These are phyloP conservation scores for Ctenodactylus gundi DNA, from an alignment of 2,113 vertebrate genomes.

Conservation along the genomic window DNA sequence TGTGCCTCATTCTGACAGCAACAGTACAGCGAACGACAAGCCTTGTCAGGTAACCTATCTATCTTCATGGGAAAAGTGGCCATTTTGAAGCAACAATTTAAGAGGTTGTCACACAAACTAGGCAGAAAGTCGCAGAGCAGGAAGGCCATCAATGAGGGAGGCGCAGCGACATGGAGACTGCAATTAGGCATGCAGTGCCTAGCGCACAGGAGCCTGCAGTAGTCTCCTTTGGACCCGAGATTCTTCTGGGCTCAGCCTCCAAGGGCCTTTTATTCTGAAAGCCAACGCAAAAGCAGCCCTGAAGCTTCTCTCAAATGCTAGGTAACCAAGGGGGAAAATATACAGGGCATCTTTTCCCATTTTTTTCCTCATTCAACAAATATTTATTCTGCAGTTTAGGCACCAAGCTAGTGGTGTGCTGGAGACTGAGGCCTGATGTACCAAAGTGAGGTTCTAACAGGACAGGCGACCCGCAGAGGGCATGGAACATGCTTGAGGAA, in stretches of 20 bases:
- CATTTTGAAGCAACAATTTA: conserved; percentile 47
- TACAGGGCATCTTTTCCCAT: background rate
- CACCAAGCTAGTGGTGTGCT: background rate
- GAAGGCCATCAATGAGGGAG: background rate
- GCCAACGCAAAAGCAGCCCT: background rate
- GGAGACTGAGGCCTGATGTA: background rate
- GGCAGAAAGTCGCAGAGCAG: conserved; percentile 27
- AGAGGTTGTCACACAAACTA: conserved; percentile 29
- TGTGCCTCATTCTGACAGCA: conserved; percentile 1
- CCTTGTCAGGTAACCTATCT: conserved; percentile 41
- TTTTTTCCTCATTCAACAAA: background rate
- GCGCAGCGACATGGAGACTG: background rate
- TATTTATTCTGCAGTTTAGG: background rate
- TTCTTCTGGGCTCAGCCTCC: background rate
- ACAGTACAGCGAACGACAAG: conserved; percentile 17
- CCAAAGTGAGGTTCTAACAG: background rate
- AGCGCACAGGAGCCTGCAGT: background rate
- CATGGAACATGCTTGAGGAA: background rate
- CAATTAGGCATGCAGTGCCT: background rate
- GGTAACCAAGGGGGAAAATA: background rate
- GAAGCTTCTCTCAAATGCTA: background rate
- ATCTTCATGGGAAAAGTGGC: background rate
- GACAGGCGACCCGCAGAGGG: background rate
- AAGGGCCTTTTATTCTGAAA: background rate
- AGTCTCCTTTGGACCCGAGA: background rate